These are phyloP conservation scores for Megaceryle maxima DNA, from an alignment of 2,113 vertebrate species.

Conservation along the genomic window DNA sequence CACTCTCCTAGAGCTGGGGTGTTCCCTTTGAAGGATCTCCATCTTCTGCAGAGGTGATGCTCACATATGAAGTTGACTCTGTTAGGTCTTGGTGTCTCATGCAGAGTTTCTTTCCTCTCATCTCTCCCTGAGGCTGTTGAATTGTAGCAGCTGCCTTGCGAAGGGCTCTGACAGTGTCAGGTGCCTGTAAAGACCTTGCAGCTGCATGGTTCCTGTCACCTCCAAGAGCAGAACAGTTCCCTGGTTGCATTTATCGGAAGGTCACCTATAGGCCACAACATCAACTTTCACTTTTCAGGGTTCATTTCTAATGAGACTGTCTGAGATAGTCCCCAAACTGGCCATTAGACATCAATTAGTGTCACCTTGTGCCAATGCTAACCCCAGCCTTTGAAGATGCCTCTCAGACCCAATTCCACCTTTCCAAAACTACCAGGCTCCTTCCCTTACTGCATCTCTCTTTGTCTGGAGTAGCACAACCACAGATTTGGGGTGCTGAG, in stretches of 20 bases:
- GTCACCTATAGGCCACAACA: not conserved
- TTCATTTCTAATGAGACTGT: not conserved
- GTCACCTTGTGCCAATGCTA: not conserved
- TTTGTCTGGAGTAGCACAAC: not conserved
- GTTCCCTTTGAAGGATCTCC: not conserved
- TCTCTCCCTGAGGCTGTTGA: not conserved
- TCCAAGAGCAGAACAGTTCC: not conserved
- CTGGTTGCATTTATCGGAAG: not conserved
- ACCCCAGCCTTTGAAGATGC: not conserved
- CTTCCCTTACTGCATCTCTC: not conserved
- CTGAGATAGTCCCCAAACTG: not conserved
- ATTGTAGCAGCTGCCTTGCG: not conserved
- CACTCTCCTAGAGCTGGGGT: not conserved
- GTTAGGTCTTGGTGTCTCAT: not conserved
- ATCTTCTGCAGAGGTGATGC: not conserved
- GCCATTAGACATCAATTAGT: not conserved
- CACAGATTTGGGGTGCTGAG: not conserved
- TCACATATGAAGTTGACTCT: not conserved
- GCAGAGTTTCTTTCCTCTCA: not conserved
- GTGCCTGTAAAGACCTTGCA: not conserved
- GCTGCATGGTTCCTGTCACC: not conserved
- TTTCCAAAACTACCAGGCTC: not conserved
- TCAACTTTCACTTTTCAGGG: not conserved
- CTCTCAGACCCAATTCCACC: not conserved
- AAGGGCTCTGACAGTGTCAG: not conserved